phyloP scores from a whole-genome alignment of 2,113 vertebrate species.

The Passer montanus region DNA sequence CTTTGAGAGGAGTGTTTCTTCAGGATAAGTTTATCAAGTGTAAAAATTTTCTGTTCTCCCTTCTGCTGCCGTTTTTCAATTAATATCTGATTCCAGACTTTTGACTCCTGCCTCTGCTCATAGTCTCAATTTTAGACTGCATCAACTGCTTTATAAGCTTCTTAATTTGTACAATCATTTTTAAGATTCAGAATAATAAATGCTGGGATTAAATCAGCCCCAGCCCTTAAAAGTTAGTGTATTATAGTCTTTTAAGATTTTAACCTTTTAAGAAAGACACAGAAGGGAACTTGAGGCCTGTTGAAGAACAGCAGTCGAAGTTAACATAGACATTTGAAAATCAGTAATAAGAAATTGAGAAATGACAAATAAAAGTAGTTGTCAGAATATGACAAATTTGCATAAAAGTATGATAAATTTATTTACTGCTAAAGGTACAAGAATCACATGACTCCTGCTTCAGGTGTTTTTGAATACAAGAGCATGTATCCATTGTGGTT shows the following conservation, averaged over 20 bases:
- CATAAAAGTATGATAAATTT: not conserved
- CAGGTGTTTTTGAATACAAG: not conserved
- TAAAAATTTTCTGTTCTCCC: not conserved
- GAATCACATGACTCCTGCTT: not conserved
- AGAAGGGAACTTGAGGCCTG: not conserved
- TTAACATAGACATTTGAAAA: not conserved
- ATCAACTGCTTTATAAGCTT: not conserved
- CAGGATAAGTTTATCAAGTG: not conserved
- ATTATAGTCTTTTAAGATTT: not conserved
- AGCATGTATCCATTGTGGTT: not conserved
- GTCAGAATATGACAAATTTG: not conserved
- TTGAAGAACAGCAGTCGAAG: not conserved
- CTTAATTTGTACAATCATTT: not conserved
- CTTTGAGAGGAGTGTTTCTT: not conserved
- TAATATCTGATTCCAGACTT: not conserved
- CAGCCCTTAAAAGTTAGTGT: not conserved
- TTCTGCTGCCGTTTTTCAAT: not conserved
- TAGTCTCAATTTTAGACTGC: not conserved
- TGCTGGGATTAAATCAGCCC: not conserved
- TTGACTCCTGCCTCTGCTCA: not conserved
- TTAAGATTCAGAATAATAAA: not conserved
- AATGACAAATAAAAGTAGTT: not conserved
- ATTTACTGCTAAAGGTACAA: not conserved
- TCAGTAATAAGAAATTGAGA: not conserved
- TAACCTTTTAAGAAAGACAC: not conserved